Conservation (phyloP, 1,140 invertebrate species). For the Aphaenogaster floridana region DNA sequence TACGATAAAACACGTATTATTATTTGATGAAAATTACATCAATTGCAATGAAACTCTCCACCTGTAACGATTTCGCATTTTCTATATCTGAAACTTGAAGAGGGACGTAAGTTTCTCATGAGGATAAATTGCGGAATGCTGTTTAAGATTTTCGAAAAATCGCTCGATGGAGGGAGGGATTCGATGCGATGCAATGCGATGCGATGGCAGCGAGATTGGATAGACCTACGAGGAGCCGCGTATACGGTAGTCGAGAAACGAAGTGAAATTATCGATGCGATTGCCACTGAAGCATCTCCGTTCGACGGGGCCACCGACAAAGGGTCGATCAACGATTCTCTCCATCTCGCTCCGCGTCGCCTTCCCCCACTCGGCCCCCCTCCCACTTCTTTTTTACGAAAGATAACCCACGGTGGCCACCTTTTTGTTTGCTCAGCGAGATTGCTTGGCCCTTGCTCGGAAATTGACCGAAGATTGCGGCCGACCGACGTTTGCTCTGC, state of each 20-base stretch:
- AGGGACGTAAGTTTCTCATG: background rate
- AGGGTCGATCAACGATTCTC: constrained; percentile 75
- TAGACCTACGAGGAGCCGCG: constrained; percentile 40
- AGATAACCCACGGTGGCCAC: constrained; percentile 75
- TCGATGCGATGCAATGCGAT: constrained; percentile 21
- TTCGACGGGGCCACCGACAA: constrained; percentile 72
- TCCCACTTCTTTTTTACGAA: constrained; percentile 62
- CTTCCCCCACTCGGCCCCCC: constrained; percentile 13
- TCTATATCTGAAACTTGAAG: background rate
- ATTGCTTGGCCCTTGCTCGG: constrained; percentile 78
- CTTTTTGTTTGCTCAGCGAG: constrained; percentile 81
- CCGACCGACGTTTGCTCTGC: constrained; percentile 81
- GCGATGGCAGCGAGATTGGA: constrained; percentile 49
- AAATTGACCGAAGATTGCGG: constrained; percentile 85
- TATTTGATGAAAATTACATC: background rate
- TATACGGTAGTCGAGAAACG: constrained; percentile 73
- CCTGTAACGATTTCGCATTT: background rate
- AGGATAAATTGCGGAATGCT: constrained; percentile 38
- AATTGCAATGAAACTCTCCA: background rate
- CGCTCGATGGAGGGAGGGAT: background rate
- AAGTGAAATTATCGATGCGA: constrained; percentile 79
- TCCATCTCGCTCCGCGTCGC: constrained; percentile 47
- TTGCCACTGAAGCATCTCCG: constrained; percentile 78
- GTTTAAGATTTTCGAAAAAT: constrained; percentile 61
- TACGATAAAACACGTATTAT: background rate